Percentiles rank a stretch among this genome's conserved stretches.
phyloP scores from a whole-genome alignment of 2,113 vertebrate species.

The Nannobrachium achirus region DNA sequence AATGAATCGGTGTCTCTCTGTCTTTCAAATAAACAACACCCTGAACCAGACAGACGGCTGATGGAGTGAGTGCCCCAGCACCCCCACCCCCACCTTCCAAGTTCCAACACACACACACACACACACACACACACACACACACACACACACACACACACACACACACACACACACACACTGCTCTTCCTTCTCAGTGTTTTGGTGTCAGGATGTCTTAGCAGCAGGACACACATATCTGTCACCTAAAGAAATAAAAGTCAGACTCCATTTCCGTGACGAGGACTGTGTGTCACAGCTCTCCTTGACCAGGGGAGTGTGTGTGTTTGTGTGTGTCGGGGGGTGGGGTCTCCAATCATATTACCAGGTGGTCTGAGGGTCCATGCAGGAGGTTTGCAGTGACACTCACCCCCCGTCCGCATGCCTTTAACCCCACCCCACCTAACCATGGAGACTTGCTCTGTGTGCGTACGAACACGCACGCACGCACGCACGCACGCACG shows the following conservation, averaged over 20 bases:
- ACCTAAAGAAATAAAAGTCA: constrained; percentile 78
- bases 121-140: constrained; percentile 5
- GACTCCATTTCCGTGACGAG: constrained; percentile 76
- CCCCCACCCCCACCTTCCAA: no score
- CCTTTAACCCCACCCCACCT: not conserved
- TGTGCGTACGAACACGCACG: no score
- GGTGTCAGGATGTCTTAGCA: constrained; percentile 58
- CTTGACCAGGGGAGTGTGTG: constrained; percentile 53
- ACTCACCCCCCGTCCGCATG: constrained; percentile 37
- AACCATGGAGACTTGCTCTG: no score
- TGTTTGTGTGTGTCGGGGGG: constrained; percentile 23
- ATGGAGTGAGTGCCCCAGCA: no score
- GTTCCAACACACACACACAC: no score
- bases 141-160: constrained; percentile 3
- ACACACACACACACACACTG: constrained; percentile 13
- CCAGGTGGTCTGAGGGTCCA: constrained; percentile 61
- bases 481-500: constrained; percentile 34
- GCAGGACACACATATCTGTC: constrained; percentile 53
- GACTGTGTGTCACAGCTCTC: constrained; percentile 66
- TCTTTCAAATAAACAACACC: no score
- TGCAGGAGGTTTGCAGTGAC: constrained; percentile 55
- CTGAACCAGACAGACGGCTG: no score
- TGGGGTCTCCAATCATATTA: constrained; percentile 71
- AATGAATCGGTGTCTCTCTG: no score
- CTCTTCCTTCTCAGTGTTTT: constrained; percentile 3